A percentile compares a stretch with the other conserved stretches of the same genome.
Evolutionary conservation across 2,888 invertebrate species (phyloP).

Genomic region (Acanthoscelides obtectus): DNA sequence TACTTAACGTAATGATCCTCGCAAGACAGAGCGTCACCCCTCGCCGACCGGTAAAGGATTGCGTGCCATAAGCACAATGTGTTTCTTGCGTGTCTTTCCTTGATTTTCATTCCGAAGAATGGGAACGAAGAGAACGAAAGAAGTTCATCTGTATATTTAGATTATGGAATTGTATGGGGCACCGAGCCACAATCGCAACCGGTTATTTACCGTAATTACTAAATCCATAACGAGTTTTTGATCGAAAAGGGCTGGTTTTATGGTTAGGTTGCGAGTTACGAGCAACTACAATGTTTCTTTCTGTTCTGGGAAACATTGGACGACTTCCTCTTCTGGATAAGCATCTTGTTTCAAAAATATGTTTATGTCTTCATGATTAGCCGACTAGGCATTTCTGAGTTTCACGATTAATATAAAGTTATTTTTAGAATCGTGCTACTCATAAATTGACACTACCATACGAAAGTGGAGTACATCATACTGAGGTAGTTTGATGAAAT

Average conservation of each 20-base stretch:
- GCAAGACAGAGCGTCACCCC: slow-evolving; percentile 21
- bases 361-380: too few species aligned
- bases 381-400: too few species aligned
- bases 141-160: slow-evolving; percentile 32
- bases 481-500: too few species aligned
- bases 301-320: too few species aligned
- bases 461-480: too few species aligned
- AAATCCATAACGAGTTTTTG: slow-evolving; percentile 1
- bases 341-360: too few species aligned
- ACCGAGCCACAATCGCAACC: not conserved
- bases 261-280: not conserved
- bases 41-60: slow-evolving; percentile 12
- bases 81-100: slow-evolving; percentile 24
- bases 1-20: slow-evolving; percentile 16
- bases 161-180: slow-evolving; percentile 11
- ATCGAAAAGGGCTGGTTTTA: not conserved
- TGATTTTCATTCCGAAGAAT: slow-evolving; percentile 23
- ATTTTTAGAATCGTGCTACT: too few species aligned
- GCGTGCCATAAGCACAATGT: slow-evolving; percentile 23
- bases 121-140: slow-evolving; percentile 17
- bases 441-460: too few species aligned
- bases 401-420: too few species aligned
- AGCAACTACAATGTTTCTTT: too few species aligned
- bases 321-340: too few species aligned
- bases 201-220: not conserved